These are phyloP conservation scores for Phalangium opilio DNA, from an alignment of 2,888 invertebrate species.

Conservation along the genomic window DNA sequence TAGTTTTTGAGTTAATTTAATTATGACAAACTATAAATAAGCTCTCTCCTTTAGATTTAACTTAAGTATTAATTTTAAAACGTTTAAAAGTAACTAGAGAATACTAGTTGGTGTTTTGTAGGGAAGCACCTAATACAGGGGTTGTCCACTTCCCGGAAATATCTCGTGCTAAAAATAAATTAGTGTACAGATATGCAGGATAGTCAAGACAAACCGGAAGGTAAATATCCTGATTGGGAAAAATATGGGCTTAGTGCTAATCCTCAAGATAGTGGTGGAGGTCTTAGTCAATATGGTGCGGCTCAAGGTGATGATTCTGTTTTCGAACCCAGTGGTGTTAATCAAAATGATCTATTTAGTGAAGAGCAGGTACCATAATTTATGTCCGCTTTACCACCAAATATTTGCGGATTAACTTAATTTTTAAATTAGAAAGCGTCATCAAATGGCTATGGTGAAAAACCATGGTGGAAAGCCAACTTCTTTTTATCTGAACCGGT, in stretches of 20 bases:
- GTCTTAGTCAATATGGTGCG: constrained; percentile 5
- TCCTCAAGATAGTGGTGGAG: constrained; percentile 8
- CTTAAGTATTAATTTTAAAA: too few relatives aligned
- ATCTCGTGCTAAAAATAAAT: too few relatives aligned
- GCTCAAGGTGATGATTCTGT: constrained; percentile 10
- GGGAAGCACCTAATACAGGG: too few relatives aligned
- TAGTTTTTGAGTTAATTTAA: too few relatives aligned
- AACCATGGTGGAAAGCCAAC: constrained; percentile 92
- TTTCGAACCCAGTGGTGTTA: constrained; percentile 7
- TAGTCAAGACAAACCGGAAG: background rate
- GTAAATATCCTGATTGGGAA: constrained; percentile 15
- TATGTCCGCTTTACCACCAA: background rate
- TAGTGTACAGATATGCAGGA: too few relatives aligned
- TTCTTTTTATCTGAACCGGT: constrained; percentile 92
- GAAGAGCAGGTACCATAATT: constrained; percentile 14
- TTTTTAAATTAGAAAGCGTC: background rate
- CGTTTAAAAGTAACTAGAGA: too few relatives aligned
- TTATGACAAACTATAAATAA: too few relatives aligned
- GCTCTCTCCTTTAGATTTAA: too few relatives aligned
- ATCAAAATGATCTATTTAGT: constrained; percentile 14
- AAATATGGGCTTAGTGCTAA: constrained; percentile 13
- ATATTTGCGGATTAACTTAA: background rate
- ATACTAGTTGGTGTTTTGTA: too few relatives aligned
- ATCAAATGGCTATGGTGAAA: constrained; percentile 24
- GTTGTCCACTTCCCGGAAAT: too few relatives aligned